phyloP scores from a whole-genome alignment of 2,113 vertebrate genomes.

The Protomyctophum bolini region DNA sequence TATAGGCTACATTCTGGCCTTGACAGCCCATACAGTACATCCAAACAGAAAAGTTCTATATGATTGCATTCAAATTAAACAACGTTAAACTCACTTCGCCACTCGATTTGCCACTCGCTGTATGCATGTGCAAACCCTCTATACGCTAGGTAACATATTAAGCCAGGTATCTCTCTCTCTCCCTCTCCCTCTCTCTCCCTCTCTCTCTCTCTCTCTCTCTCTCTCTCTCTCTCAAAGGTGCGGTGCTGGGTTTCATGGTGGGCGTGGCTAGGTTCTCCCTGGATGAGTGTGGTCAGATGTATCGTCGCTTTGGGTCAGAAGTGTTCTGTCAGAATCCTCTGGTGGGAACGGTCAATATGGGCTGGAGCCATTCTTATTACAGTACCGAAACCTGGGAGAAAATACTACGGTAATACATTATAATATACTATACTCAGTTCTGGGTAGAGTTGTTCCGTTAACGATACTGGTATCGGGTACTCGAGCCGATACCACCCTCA shows the following conservation, averaged over 20 bases:
- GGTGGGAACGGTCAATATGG: conserved; percentile 79
- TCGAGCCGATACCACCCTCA: too few species aligned
- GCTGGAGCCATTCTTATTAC: conserved; percentile 80
- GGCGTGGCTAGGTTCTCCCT: conserved; percentile 72
- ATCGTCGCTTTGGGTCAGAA: conserved; percentile 74
- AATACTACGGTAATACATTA: conserved; percentile 65
- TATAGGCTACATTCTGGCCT: too few species aligned
- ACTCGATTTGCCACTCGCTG: too few species aligned
- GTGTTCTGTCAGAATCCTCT: conserved; percentile 78
- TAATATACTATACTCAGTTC: not conserved
- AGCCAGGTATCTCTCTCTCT: too few species aligned
- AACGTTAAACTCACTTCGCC: too few species aligned
- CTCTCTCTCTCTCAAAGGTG: conserved; percentile 55
- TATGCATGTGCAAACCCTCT: too few species aligned
- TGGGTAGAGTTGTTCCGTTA: too few species aligned
- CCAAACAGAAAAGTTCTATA: too few species aligned
- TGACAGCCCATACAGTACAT: too few species aligned
- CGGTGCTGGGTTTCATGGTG: conserved; percentile 78
- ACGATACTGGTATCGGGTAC: too few species aligned
- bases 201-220: not conserved
- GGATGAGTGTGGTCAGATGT: conserved; percentile 78
- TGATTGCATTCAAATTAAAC: too few species aligned
- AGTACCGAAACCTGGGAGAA: conserved; percentile 77
- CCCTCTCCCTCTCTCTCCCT: not conserved
- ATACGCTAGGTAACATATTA: too few species aligned